Percentiles rank a stretch among this genome's conserved stretches.
These are phyloP conservation scores for Pollachius pollachius DNA, from an alignment of 2,113 vertebrate genomes.

Conservation along the genomic window DNA sequence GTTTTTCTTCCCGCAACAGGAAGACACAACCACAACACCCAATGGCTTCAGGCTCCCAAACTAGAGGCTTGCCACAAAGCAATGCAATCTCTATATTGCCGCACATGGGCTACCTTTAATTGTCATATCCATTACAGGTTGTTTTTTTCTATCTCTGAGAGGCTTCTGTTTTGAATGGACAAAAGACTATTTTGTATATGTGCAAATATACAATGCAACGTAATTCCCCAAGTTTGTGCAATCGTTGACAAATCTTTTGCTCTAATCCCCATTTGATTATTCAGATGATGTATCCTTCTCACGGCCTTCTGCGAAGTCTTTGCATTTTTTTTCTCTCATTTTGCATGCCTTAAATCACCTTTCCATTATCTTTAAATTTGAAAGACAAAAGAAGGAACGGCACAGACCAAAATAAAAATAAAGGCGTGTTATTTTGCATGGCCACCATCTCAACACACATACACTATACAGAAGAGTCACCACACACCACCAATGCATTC, in stretches of 20 bases:
- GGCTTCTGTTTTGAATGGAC: constrained; percentile 27
- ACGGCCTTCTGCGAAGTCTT: constrained; percentile 42
- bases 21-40: constrained; percentile 54
- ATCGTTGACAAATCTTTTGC: constrained; percentile 23
- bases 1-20: constrained; percentile 57
- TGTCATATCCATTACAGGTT: neutral
- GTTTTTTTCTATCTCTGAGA: neutral
- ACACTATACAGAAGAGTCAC: neutral
- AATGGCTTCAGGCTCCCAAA: neutral
- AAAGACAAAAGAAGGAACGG: constrained; percentile 59
- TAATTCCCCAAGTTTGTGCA: constrained; percentile 12
- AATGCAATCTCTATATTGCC: no score
- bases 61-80: neutral
- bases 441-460: neutral
- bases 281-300: constrained; percentile 53
- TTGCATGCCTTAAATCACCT: constrained; percentile 55
- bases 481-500: constrained; percentile 6
- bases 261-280: constrained; percentile 70
- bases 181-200: constrained; percentile 36
- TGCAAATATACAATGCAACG: constrained; percentile 41
- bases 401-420: constrained; percentile 4
- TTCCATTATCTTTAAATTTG: constrained; percentile 65
- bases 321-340: constrained; percentile 55
- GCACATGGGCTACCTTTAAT: neutral
- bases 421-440: constrained; percentile 5